Evolutionary conservation across 1,140 invertebrate genomes (phyloP).

Genomic region (Parapsyche elsis): DNA sequence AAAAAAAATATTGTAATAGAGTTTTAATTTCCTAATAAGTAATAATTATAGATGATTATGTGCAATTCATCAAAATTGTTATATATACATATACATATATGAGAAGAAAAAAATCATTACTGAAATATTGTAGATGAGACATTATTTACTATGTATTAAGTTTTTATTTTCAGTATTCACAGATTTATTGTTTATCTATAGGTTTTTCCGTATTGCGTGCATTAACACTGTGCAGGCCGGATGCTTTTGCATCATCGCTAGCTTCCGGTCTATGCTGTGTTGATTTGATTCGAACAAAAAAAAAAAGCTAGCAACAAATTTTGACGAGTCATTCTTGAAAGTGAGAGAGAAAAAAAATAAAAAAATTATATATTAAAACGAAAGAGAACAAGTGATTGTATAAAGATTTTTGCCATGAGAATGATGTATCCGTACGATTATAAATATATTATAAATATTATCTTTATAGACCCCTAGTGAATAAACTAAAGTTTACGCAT

Average conservation of each 20-base stretch:
- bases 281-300: too few species aligned
- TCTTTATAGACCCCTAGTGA: not conserved
- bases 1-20: conserved; percentile 16
- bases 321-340: not conserved
- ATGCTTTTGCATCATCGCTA: too few species aligned
- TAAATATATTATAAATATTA: conserved; percentile 30
- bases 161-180: conserved; percentile 40
- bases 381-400: conserved; percentile 19
- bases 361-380: not conserved
- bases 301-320: too few species aligned
- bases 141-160: not conserved
- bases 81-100: conserved; percentile 47
- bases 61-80: conserved; percentile 54
- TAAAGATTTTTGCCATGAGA: conserved; percentile 32
- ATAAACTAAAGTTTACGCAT: conserved; percentile 32
- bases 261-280: too few species aligned
- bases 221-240: too few species aligned
- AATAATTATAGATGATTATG: conserved; percentile 52
- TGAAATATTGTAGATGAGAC: not conserved
- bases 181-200: conserved; percentile 37
- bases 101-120: conserved; percentile 35
- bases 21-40: conserved; percentile 30
- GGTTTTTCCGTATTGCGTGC: too few species aligned
- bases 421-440: conserved; percentile 33
- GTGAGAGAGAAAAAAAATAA: not conserved